These are phyloP conservation scores for Choristoneura rosaceana DNA, from an alignment of 2,888 invertebrate genomes.

Conservation along the genomic window DNA sequence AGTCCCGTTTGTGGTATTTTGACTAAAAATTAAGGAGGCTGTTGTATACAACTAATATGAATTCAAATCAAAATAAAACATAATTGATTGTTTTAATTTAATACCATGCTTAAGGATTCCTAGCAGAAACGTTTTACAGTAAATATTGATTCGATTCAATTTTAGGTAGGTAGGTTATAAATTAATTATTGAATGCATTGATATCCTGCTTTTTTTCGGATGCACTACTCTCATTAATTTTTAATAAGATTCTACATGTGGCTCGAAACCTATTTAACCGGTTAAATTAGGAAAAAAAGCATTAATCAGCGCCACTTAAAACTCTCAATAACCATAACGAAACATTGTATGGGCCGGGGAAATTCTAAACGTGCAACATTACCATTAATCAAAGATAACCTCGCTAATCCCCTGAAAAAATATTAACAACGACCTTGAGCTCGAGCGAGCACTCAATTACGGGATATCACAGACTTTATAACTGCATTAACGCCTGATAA, in stretches of 20 bases:
- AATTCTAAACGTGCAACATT: constrained; percentile 15
- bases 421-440: constrained; percentile 17
- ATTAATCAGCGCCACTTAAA: constrained; percentile 5
- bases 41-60: no score
- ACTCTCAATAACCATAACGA: constrained; percentile 17
- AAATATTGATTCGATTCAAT: no score
- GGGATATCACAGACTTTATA: constrained; percentile 53
- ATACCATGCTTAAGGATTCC: no score
- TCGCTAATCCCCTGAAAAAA: constrained; percentile 21
- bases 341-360: not conserved
- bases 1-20: no score
- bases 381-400: constrained; percentile 26
- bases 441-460: constrained; percentile 51
- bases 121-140: no score
- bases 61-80: no score
- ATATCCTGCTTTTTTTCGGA: not conserved
- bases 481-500: constrained; percentile 70
- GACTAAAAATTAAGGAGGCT: no score
- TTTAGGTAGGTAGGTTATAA: no score
- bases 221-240: not conserved
- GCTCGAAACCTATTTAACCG: constrained; percentile 2
- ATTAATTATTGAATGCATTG: not conserved
- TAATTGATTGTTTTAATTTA: no score
- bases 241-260: not conserved
- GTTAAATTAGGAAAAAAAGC: constrained; percentile 1